Conservation (phyloP, 2,113 vertebrate genomes). For the Hypocryptadius cinnamomeus region DNA sequence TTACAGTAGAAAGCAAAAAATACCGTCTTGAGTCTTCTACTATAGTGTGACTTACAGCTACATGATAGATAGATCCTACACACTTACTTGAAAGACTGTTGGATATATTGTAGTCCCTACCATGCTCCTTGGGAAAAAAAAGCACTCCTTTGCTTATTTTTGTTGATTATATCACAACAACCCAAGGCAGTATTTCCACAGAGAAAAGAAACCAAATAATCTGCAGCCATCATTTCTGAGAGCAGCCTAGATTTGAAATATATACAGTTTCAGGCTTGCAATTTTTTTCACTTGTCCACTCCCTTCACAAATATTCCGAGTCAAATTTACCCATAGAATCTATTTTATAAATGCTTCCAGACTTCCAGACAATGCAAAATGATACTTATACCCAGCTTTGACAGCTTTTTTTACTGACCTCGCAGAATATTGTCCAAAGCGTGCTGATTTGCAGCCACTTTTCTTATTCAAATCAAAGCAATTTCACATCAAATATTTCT, state of each 20-base stretch:
- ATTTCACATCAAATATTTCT: slow-evolving; percentile 28
- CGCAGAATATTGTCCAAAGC: neutral
- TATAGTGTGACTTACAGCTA: neutral
- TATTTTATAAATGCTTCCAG: slow-evolving; percentile 41
- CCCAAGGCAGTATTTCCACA: neutral
- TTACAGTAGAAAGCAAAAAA: neutral
- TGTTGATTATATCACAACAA: neutral
- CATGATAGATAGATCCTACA: neutral
- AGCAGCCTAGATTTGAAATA: neutral
- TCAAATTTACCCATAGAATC: neutral
- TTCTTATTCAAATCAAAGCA: slow-evolving; percentile 8
- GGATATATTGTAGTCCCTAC: neutral
- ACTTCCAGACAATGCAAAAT: slow-evolving; percentile 35
- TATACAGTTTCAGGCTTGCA: neutral
- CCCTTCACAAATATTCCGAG: neutral
- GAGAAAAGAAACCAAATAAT: neutral
- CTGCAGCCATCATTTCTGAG: neutral
- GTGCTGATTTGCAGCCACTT: neutral
- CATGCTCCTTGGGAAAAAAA: neutral
- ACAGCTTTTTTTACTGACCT: neutral
- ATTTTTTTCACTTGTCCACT: neutral
- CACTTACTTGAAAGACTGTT: neutral
- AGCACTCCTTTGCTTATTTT: neutral
- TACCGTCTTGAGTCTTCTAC: neutral
- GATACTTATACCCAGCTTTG: neutral